phyloP scores from a whole-genome alignment of 2,113 vertebrate species.

The Baryphthengus martii region DNA sequence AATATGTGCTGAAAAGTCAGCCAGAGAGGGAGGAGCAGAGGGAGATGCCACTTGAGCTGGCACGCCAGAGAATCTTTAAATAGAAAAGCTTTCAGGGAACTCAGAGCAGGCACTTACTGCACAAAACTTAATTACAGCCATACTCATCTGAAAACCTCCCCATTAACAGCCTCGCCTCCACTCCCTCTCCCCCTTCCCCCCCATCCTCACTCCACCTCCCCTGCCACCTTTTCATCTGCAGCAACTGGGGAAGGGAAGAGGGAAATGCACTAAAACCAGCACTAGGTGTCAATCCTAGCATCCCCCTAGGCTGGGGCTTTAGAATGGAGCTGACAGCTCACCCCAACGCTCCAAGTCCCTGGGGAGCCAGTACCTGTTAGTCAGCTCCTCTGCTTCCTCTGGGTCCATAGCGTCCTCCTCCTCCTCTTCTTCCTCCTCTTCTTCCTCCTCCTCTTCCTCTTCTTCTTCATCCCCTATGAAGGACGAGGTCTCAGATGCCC shows the following conservation, averaged over 20 bases:
- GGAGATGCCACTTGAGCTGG: conserved; percentile 61
- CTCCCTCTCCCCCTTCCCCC: too few species aligned
- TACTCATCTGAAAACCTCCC: not conserved
- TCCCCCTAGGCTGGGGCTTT: not conserved
- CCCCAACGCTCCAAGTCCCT: not conserved
- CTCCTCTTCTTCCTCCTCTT: not conserved
- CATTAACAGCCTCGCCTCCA: not conserved
- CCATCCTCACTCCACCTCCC: too few species aligned
- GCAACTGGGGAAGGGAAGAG: not conserved
- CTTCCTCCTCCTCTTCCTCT: not conserved
- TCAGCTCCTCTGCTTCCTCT: conserved; percentile 80
- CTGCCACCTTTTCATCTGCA: not conserved
- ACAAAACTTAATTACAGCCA: conserved; percentile 4
- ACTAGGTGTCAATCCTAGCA: not conserved
- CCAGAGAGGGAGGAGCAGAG: conserved; percentile 28
- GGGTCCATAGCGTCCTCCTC: conserved; percentile 60
- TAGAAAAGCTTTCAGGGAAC: conserved; percentile 49
- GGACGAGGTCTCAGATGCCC: conserved; percentile 69
- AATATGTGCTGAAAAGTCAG: conserved; percentile 19
- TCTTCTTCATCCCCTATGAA: conserved; percentile 66
- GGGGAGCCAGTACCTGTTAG: conserved; percentile 76
- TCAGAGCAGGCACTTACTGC: not conserved
- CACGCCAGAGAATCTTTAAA: conserved; percentile 49
- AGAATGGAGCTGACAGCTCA: not conserved
- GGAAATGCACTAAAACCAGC: not conserved